Conservation (phyloP, 2,797 vertebrate genomes). For the Diplodus sargus region DNA sequence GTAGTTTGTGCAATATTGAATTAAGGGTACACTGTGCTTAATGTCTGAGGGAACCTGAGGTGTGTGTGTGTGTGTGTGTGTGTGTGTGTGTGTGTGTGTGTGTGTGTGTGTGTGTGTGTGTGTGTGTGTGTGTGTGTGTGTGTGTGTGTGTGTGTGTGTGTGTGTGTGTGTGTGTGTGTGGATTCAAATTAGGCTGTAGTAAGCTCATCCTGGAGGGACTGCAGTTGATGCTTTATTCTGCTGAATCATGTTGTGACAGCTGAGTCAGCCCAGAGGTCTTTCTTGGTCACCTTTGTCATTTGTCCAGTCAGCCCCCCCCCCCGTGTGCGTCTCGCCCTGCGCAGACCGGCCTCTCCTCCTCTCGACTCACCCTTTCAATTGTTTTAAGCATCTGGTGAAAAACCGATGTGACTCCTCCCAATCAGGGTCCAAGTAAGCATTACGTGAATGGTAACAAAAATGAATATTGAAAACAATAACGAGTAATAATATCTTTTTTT, state of each 20-base stretch:
- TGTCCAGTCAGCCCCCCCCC: slow-evolving; percentile 28
- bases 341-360: slow-evolving; percentile 76
- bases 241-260: slow-evolving; percentile 58
- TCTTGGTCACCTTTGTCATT: slow-evolving; percentile 63
- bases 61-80: slow-evolving; percentile 28
- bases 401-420: slow-evolving; percentile 82
- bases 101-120: too few relatives aligned
- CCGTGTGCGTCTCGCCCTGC: slow-evolving; percentile 42
- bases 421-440: slow-evolving; percentile 84
- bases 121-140: slow-evolving; percentile 49
- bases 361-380: slow-evolving; percentile 78
- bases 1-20: slow-evolving; percentile 67
- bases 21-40: slow-evolving; percentile 50
- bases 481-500: slow-evolving; percentile 80
- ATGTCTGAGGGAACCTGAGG: slow-evolving; percentile 33
- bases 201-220: slow-evolving; percentile 51
- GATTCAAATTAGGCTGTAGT: slow-evolving; percentile 46
- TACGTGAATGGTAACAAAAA: slow-evolving; percentile 80
- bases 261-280: slow-evolving; percentile 44
- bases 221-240: slow-evolving; percentile 48
- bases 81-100: slow-evolving; percentile 34
- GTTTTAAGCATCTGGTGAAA: slow-evolving; percentile 83
- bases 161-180: slow-evolving; percentile 7
- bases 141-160: slow-evolving; percentile 45
- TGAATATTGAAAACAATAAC: slow-evolving; percentile 81